phyloP scores from a whole-genome alignment of 2,888 invertebrate species.

The Tetropium fuscum region DNA sequence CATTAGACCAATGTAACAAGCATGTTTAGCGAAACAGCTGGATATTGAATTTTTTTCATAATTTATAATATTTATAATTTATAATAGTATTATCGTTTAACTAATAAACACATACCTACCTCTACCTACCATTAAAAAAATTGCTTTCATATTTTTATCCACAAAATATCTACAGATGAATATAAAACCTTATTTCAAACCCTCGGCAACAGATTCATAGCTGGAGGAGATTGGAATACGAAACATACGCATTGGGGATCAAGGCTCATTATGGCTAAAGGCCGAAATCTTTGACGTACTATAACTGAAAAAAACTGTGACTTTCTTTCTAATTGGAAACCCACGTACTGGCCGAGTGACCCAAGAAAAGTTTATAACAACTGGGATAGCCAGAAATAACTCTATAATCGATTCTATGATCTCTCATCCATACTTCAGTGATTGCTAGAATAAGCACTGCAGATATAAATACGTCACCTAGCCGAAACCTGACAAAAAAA shows the following conservation, averaged over 20 bases:
- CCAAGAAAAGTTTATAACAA: conserved; percentile 2
- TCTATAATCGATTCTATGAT: not conserved
- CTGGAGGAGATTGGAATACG: conserved; percentile 9
- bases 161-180: conserved; percentile 9
- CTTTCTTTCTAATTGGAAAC: not conserved
- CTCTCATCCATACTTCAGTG: not conserved
- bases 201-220: conserved; percentile 10
- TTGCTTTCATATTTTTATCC: too few species aligned
- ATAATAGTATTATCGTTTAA: too few species aligned
- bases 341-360: conserved; percentile 18
- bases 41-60: too few species aligned
- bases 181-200: not conserved
- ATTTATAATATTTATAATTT: too few species aligned
- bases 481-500: too few species aligned
- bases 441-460: not conserved
- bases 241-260: not conserved
- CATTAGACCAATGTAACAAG: too few species aligned
- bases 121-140: too few species aligned
- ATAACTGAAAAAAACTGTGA: too few species aligned
- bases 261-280: not conserved
- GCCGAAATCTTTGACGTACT: not conserved
- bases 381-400: conserved; percentile 8
- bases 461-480: not conserved
- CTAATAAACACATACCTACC: too few species aligned
- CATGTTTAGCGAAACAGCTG: too few species aligned